Evolutionary conservation across 2,888 invertebrate genomes (phyloP).

Genomic region (Hypolimnas misippus): DNA sequence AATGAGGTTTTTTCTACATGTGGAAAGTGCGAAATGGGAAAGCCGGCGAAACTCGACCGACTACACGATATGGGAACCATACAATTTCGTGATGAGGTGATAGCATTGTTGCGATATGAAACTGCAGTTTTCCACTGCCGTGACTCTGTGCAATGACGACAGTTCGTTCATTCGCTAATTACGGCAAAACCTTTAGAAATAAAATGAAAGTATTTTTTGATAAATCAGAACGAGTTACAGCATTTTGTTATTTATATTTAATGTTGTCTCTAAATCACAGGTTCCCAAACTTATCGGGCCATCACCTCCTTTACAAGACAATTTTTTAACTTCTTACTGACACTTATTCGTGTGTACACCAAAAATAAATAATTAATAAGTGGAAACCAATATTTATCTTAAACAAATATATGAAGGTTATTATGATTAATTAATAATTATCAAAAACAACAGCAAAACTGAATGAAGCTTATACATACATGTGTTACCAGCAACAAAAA

Average conservation of each 20-base stretch:
- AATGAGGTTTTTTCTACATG: constrained; percentile 27
- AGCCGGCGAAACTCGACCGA: constrained; percentile 33
- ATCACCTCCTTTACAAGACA: no score
- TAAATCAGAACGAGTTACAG: background rate
- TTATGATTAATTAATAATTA: no score
- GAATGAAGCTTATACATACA: no score
- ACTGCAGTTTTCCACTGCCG: constrained; percentile 20
- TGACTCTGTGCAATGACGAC: background rate
- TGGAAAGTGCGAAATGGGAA: constrained; percentile 40
- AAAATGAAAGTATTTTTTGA: background rate
- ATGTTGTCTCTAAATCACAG: no score
- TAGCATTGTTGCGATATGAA: constrained; percentile 31
- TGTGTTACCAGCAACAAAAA: no score
- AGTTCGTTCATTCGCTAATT: background rate
- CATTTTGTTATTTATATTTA: background rate
- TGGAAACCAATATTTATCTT: no score
- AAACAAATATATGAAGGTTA: no score
- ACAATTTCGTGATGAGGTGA: constrained; percentile 27
- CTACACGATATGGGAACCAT: constrained; percentile 37
- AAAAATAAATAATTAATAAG: no score
- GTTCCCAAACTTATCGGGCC: no score
- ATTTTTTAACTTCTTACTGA: no score
- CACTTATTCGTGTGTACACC: no score
- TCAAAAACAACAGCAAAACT: no score
- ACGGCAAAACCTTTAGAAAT: background rate